Percentiles rank a stretch among this genome's conserved stretches.
Conservation (phyloP, 2,888 invertebrate genomes). For the Sepiola atlantica region DNA sequence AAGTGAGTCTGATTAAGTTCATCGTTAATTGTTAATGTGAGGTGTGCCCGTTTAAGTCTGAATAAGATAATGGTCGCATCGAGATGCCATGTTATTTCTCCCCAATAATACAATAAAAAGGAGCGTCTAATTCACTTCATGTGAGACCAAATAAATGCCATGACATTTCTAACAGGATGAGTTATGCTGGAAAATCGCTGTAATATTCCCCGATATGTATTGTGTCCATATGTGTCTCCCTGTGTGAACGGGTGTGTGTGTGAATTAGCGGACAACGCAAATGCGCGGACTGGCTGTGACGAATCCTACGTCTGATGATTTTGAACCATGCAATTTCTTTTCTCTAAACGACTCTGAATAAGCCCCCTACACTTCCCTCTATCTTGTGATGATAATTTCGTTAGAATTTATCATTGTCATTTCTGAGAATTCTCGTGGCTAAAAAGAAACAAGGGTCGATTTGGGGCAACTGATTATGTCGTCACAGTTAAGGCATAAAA, state of each 20-base stretch:
- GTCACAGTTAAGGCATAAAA: too few species aligned
- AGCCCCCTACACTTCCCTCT: not conserved
- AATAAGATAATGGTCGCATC: not conserved
- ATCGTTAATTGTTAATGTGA: not conserved
- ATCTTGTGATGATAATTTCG: not conserved
- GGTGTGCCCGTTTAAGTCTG: not conserved
- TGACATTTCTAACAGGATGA: slow-evolving; percentile 32
- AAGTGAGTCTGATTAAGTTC: not conserved
- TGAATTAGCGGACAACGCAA: too few species aligned
- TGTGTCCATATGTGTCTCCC: not conserved
- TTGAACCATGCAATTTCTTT: not conserved
- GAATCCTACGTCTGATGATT: not conserved
- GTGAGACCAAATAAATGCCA: not conserved
- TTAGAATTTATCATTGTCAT: not conserved
- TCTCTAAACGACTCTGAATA: not conserved
- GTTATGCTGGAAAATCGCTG: not conserved
- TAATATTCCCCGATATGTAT: not conserved
- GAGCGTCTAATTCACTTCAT: not conserved
- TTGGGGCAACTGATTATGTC: too few species aligned
- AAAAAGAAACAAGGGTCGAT: not conserved
- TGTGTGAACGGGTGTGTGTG: too few species aligned
- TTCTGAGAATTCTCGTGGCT: not conserved
- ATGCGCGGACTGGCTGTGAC: not conserved
- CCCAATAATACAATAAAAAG: not conserved
- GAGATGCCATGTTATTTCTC: not conserved